These are phyloP conservation scores for Macrotis lagotis DNA, from an alignment of 2,113 vertebrate species.

Conservation along the genomic window DNA sequence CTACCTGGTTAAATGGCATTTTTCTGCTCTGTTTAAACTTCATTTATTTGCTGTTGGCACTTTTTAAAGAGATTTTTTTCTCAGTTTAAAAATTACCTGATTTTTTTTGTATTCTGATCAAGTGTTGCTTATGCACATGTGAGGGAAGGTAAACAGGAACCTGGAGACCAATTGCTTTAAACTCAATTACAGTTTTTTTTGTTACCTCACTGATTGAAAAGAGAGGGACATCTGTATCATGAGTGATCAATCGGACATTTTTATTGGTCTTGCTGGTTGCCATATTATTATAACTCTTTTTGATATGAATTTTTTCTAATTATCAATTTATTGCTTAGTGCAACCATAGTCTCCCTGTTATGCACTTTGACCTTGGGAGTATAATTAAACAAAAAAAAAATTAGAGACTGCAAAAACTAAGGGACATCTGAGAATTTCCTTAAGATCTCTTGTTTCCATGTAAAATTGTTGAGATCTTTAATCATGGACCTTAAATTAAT, in stretches of 20 bases:
- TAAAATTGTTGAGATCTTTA: not conserved
- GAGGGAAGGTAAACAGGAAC: not conserved
- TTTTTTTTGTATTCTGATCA: not conserved
- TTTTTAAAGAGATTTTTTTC: not conserved
- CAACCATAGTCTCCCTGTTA: not conserved
- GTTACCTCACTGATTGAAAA: not conserved
- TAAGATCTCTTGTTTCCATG: not conserved
- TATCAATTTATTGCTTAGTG: not conserved
- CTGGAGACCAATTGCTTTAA: not conserved
- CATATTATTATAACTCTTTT: not conserved
- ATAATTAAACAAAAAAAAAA: not conserved
- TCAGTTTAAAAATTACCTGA: not conserved
- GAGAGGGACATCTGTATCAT: not conserved
- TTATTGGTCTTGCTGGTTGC: not conserved
- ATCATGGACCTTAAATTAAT: not conserved
- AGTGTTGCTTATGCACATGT: not conserved
- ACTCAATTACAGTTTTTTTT: not conserved
- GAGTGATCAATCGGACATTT: not conserved
- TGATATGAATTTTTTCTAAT: not conserved
- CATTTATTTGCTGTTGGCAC: not conserved
- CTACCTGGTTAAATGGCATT: not conserved
- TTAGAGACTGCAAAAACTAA: not conserved
- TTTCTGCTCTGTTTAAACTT: not conserved
- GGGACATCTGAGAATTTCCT: not conserved
- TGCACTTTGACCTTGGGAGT: not conserved